Base-by-base conservation (phyloP, 1,140 invertebrate species). In the Heliconius himera region DNA sequence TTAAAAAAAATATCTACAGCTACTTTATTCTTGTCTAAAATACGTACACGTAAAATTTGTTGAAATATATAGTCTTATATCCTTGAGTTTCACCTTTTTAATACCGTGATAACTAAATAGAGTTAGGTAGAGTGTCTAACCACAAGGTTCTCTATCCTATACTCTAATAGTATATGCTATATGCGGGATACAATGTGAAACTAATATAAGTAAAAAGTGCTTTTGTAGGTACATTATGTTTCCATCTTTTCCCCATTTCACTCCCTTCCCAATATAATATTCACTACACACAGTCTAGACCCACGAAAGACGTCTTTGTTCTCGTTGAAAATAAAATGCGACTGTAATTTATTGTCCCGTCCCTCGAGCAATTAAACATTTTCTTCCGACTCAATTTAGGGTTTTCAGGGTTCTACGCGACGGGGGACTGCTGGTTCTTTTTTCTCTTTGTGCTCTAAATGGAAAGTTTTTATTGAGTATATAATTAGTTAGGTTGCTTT, bases 301-400 rank as follows among this genome's bases (percentile, higher is more conserved):
- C 49, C 49, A 73, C 54, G 71, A 73, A 78, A 78, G 33, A 77
- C 36, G 76, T 77, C 76, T 72, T 77, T 77, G 76, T 77, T 54
- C 60, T 26, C 46, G 8, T 18, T 41, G 46, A 70, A 77, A 77
- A 72, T 77, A 77, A 77, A 77, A 77, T 49, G 66, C 41, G 11
- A 41, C 70, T 72, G 70, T 36, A 77, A 77, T 77, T 77, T 77
- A 72, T 77, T 72, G 70, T 77, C 46, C 54, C 20, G 33, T 66
- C 70, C 46, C 76, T 77, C 33, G 76, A 41, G 33, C 60, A 77
- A 77, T 77, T 77, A 77, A 77, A 72, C 76, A 77, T 72, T 72
- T 77, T 77, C 51, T 54, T 77, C 70, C 70, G 29, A 70, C 46
- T 70, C 29, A 49, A 77, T 77, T 77, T 77, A 66, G 76, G 22